Evolutionary conservation across 2,888 invertebrate genomes (phyloP), one percentile per base, ranked within the genome.

Genomic region (Lucinisca nassula): DNA sequence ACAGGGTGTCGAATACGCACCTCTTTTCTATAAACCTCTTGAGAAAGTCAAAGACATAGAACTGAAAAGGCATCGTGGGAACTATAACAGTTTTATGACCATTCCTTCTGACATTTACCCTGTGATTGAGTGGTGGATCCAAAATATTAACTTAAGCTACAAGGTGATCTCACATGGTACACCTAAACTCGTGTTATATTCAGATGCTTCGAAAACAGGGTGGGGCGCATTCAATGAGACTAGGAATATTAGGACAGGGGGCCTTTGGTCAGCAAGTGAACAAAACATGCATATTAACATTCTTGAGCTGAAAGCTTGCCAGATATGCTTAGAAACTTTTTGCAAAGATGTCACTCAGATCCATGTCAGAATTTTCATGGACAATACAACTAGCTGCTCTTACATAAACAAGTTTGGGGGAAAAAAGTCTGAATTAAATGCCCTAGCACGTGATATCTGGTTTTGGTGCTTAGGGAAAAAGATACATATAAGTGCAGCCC

Each of bases 71-170:
- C 40, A 78, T 21, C 35, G 30, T 38, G 89, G 86, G 14, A 81
- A 89, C 51, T 89, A 81, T 80, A 79, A 86, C 17, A 49, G 45
- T 17, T 40, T 58, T 24, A 77, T 79, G 67, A 30, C 10, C 12
- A 32, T 83, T 14, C 45, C 81, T 12, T 12, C 24, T 14, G 6
- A 24, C 10, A 35, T 45, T n/a, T 76, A 73, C 14, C 27, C 10
- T n/a, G 70, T 70, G 6, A 27, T 90, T 12, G 14, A 75, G 32
- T 86, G 90, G 88, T 88, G 84, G 88, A 51, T 85, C 2, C 27
- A 51, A 10, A 84, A 82, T 55, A 38, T 84, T n/a, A 27, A 4
- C 1, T 49, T 30, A 30, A 40, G 24, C 32, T 27, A 70, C 67
- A 79, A 72, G 49, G 8, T 27, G 21, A 45, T 79, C 2, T 79